Evolutionary conservation across 2,888 invertebrate species (phyloP), one percentile per base, ranked within the genome.

Genomic region (Clusia tigrina): DNA sequence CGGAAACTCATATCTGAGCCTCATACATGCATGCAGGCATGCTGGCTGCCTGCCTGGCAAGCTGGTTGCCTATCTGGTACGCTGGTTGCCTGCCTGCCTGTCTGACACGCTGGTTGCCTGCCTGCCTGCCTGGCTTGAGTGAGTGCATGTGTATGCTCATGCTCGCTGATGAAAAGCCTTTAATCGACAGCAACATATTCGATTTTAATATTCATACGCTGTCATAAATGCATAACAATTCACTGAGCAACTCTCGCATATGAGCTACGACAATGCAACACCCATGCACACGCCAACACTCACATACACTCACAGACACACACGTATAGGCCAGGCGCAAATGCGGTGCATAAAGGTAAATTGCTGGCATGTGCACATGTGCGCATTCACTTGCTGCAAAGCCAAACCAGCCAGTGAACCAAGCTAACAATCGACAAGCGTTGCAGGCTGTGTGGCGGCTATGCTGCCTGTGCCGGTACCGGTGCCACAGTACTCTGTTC

Each of bases 181-280:
- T 77, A 78, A 78, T 79, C 77, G 78, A 75, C 78, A 71, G 72
- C 70, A 77, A 77, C 74, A 78, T 79, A 78, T 80, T 78, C 77
- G 76, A 79, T 78, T 78, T 78, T 74, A 79, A 80, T 79, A 78
- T 78, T 78, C 77, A 80, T 80, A 74, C 69, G 74, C 73, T 71
- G 72, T 76, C 74, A 78, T 78, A 77, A 79, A 77, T 77, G 70
- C 74, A 69, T 68, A 73, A 69, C 71, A 67, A 59, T 48, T 48
- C 48, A 48, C 48, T 48, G 3, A 6, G 48, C 22, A 48, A 48
- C 20, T n/a, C n/a, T 20, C 22, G 48, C 48, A 18, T 22, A 18
- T 18, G 22, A 22, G 9, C 6, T 22, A 48, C 20, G 20, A 48
- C 2, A 17, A 15, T 17, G n/a, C 2, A 48, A 48, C 2, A 3